phyloP scores from a whole-genome alignment of 2,797 vertebrate species.

The Sebastes oblongus region DNA sequence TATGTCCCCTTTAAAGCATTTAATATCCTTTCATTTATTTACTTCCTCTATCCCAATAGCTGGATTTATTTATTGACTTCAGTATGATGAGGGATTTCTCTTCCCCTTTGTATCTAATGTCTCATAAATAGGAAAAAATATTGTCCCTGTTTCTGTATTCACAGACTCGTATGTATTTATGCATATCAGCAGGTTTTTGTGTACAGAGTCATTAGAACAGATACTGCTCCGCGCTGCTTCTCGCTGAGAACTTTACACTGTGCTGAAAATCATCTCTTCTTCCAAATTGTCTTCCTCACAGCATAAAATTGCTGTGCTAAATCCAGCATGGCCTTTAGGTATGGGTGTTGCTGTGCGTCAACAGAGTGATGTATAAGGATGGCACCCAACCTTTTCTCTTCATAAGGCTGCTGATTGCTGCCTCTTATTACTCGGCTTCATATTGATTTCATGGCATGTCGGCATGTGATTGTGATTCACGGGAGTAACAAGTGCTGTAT shows the following conservation, averaged over 20 bases:
- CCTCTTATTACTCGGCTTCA: constrained; percentile 60
- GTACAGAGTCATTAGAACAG: background rate
- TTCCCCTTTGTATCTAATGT: background rate
- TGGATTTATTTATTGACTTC: background rate
- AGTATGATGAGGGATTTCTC: background rate
- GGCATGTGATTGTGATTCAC: constrained; percentile 56
- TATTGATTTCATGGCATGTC: constrained; percentile 75
- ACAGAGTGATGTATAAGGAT: constrained; percentile 50
- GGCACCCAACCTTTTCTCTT: constrained; percentile 39
- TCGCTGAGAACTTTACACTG: constrained; percentile 12
- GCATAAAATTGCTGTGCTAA: constrained; percentile 47
- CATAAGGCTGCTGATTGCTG: constrained; percentile 51
- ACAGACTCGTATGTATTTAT: background rate
- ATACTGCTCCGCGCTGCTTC: background rate
- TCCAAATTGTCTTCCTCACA: constrained; percentile 36
- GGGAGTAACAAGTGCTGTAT: constrained; percentile 57
- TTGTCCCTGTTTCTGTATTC: background rate
- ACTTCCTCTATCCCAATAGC: background rate
- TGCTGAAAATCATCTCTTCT: constrained; percentile 20
- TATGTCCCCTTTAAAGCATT: background rate
- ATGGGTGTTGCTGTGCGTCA: constrained; percentile 50
- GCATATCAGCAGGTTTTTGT: background rate
- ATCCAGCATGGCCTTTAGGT: constrained; percentile 58
- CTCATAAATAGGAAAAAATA: background rate
- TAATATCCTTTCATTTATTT: background rate